Evolutionary conservation across 2,888 invertebrate genomes (phyloP).

Genomic region (Andrena minutula): DNA sequence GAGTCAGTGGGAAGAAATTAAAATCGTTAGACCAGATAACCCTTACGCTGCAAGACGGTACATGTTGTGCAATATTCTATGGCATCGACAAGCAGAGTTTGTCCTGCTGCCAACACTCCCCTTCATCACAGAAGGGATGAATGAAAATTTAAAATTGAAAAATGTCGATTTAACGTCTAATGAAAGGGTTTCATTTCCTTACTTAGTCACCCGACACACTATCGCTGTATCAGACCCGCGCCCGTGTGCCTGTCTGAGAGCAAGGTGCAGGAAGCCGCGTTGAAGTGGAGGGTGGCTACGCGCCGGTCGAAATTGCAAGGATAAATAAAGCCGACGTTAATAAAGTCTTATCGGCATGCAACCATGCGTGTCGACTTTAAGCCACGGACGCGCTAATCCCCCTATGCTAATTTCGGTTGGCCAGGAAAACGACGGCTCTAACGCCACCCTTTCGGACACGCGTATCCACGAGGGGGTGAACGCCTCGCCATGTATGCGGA

Average conservation of each 20-base stretch:
- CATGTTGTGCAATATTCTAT: too few species aligned
- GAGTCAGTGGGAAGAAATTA: too few species aligned
- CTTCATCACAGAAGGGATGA: too few species aligned
- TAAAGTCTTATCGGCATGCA: conserved; percentile 82
- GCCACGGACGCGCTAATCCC: conserved; percentile 79
- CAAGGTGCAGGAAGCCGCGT: conserved; percentile 2
- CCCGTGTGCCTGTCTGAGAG: background rate
- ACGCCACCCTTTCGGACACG: conserved; percentile 51
- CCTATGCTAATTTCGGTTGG: conserved; percentile 78
- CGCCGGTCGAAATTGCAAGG: conserved; percentile 62
- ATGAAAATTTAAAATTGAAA: too few species aligned
- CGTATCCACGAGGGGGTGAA: conserved; percentile 32
- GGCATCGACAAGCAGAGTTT: too few species aligned
- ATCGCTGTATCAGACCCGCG: too few species aligned
- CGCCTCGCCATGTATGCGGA: conserved; percentile 19
- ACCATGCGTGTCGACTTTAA: conserved; percentile 82
- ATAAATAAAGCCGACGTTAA: conserved; percentile 79
- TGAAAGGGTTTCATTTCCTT: too few species aligned
- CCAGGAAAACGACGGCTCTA: conserved; percentile 61
- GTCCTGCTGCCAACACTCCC: too few species aligned
- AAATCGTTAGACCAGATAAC: too few species aligned
- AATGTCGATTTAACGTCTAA: too few species aligned
- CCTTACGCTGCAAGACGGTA: too few species aligned
- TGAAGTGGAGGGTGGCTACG: conserved; percentile 16
- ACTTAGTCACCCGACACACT: too few species aligned